Percentiles rank a stretch among this genome's conserved stretches.
Evolutionary conservation across 2,113 vertebrate species (phyloP).

Genomic region (Eidolon helvum): DNA sequence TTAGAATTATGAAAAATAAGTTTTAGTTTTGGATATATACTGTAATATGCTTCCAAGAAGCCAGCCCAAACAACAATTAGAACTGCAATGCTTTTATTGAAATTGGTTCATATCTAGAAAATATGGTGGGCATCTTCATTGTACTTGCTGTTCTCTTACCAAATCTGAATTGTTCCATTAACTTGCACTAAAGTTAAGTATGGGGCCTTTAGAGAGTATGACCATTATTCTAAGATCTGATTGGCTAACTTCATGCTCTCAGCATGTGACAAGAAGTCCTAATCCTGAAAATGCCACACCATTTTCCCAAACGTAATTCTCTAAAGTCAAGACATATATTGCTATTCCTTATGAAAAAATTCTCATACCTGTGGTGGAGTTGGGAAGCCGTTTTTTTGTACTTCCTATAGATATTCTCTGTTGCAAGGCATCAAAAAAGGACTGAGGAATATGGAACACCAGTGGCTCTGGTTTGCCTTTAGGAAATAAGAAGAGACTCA

Average conservation of each 20-base stretch:
- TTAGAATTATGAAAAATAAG: background rate
- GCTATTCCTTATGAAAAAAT: background rate
- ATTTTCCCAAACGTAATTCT: background rate
- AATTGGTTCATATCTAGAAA: background rate
- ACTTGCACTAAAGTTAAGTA: background rate
- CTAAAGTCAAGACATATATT: background rate
- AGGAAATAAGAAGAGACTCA: constrained; percentile 18
- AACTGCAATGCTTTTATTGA: background rate
- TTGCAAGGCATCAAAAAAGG: constrained; percentile 93
- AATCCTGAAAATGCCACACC: background rate
- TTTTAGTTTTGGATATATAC: background rate
- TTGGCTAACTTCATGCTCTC: background rate
- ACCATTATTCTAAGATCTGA: background rate
- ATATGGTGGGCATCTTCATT: background rate
- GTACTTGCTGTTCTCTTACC: background rate
- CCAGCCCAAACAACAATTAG: background rate
- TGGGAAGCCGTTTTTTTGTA: constrained; percentile 93
- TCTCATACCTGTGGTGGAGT: constrained; percentile 89
- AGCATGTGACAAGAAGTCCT: background rate
- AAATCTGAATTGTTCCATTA: background rate
- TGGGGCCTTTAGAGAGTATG: background rate
- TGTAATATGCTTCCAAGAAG: background rate
- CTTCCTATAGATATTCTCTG: constrained; percentile 92
- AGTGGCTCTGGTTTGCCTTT: constrained; percentile 92
- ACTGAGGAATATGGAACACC: constrained; percentile 94